Conservation (phyloP, 1,140 invertebrate genomes). For the Formica exsecta region DNA sequence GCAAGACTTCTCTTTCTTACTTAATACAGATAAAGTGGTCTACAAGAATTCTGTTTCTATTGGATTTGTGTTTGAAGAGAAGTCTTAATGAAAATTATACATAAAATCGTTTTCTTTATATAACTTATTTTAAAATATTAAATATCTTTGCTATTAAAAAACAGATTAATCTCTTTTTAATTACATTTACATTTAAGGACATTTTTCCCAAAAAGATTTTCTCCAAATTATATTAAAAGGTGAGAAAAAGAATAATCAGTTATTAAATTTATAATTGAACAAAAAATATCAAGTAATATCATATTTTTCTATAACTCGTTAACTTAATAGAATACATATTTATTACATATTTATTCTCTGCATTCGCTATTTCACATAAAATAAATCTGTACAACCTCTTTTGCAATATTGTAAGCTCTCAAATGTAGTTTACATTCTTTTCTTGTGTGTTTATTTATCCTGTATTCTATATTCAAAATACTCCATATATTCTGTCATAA, state of each 20-base stretch:
- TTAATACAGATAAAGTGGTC: too few species aligned
- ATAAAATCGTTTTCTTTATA: not conserved
- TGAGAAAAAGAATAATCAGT: too few species aligned
- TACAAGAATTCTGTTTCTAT: too few species aligned
- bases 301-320: not conserved
- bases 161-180: not conserved
- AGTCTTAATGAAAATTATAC: not conserved
- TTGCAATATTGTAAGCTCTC: not conserved
- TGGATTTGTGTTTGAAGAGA: not conserved
- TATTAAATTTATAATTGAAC: not conserved
- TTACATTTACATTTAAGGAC: not conserved
- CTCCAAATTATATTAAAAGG: not conserved
- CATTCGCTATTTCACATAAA: not conserved
- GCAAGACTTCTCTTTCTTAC: not conserved
- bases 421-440: not conserved
- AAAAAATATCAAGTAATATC: not conserved
- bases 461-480: conserved; percentile 18
- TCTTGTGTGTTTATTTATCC: conserved; percentile 38
- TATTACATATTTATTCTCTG: not conserved
- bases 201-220: not conserved
- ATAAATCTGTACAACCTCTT: not conserved
- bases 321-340: not conserved
- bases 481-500: conserved; percentile 42
- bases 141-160: not conserved
- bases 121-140: not conserved